phyloP scores from a whole-genome alignment of 1,140 invertebrate genomes.

The Meloidogyne exigua region DNA sequence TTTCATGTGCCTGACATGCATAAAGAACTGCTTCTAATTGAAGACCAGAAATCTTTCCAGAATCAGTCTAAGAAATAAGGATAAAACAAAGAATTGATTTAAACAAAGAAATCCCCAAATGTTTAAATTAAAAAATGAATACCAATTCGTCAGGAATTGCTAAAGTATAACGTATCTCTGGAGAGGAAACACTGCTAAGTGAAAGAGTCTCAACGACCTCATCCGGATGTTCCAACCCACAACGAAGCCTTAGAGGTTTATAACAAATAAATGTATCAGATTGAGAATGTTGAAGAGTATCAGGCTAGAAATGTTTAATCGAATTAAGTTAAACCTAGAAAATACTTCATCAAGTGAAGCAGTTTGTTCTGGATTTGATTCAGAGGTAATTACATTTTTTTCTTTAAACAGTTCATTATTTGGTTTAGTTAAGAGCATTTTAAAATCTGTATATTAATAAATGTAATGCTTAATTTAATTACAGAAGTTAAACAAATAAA shows the following conservation, averaged over 20 bases:
- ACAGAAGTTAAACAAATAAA: too few species aligned
- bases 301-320: slow-evolving; percentile 27
- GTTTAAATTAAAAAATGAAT: slow-evolving; percentile 69
- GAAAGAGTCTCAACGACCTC: slow-evolving; percentile 98
- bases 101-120: background rate
- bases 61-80: background rate
- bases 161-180: slow-evolving; percentile 86
- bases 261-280: slow-evolving; percentile 73
- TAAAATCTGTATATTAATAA: background rate
- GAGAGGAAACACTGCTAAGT: slow-evolving; percentile 88
- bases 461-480: background rate
- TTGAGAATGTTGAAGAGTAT: slow-evolving; percentile 39
- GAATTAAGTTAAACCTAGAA: background rate
- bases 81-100: background rate
- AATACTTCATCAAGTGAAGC: slow-evolving; percentile 9
- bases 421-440: background rate
- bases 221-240: slow-evolving; percentile 94
- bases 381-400: background rate
- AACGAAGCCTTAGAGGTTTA: slow-evolving; percentile 90
- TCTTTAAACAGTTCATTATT: background rate
- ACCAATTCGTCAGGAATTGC: slow-evolving; percentile 82
- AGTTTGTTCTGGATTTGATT: background rate
- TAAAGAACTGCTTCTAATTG: slow-evolving; percentile 95
- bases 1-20: slow-evolving; percentile 90
- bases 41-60: slow-evolving; percentile 78